These are phyloP conservation scores for Solenodon paradoxus DNA, from an alignment of 2,113 vertebrate species.

Conservation along the genomic window DNA sequence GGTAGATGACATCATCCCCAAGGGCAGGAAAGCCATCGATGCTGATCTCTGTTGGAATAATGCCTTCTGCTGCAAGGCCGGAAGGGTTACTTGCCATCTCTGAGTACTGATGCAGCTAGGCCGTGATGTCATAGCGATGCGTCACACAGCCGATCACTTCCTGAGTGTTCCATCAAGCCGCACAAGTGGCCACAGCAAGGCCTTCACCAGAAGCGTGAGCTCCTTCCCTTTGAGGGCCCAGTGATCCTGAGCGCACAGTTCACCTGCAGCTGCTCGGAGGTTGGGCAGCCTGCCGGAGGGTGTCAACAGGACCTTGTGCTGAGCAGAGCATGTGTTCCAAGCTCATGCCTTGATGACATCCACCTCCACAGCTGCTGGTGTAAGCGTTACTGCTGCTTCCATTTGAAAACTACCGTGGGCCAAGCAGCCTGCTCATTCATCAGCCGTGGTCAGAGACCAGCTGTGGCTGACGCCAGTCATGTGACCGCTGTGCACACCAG, in stretches of 20 bases:
- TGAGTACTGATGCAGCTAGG: not conserved
- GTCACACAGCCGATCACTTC: not conserved
- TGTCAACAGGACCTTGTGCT: not conserved
- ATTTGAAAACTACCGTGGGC: slow-evolving; percentile 27
- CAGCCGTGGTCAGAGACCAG: slow-evolving; percentile 59
- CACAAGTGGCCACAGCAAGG: not conserved
- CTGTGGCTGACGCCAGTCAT: slow-evolving; percentile 71
- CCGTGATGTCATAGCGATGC: not conserved
- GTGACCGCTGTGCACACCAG: slow-evolving; percentile 76
- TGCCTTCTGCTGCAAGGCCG: not conserved
- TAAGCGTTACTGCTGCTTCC: slow-evolving; percentile 69
- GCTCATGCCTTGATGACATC: not conserved
- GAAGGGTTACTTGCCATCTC: not conserved
- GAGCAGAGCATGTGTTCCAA: slow-evolving; percentile 2
- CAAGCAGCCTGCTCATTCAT: slow-evolving; percentile 63
- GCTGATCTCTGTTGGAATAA: not conserved
- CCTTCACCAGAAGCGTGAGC: not conserved
- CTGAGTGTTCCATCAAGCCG: not conserved
- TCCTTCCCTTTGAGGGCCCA: not conserved
- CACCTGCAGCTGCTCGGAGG: too few species aligned
- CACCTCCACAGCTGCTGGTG: slow-evolving; percentile 34
- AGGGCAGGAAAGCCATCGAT: not conserved
- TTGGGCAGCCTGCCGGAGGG: too few species aligned
- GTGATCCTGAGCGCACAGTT: too few species aligned
- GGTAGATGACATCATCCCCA: not conserved